Percentiles rank a stretch among this genome's conserved stretches.
Conservation (phyloP, 2,113 vertebrate genomes). For the Neodontobutis hainanensis region DNA sequence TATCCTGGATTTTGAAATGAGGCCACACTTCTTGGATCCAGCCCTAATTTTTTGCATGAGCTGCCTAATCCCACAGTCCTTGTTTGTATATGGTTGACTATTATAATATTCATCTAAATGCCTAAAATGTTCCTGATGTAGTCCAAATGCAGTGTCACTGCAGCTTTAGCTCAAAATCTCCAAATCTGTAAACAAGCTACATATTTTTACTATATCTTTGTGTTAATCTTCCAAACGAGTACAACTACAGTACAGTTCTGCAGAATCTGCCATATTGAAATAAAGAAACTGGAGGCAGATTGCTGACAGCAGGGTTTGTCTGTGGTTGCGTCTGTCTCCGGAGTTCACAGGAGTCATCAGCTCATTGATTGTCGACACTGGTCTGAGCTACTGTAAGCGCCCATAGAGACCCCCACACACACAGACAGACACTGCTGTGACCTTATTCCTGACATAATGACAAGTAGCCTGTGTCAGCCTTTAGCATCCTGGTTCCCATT, state of each 20-base stretch:
- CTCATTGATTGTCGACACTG: conserved; percentile 63
- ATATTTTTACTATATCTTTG: not conserved
- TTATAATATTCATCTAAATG: too few species aligned
- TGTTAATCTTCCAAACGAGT: conserved; percentile 6
- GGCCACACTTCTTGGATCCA: too few species aligned
- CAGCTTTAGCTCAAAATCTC: not conserved
- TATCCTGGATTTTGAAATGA: too few species aligned
- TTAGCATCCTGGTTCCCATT: conserved; percentile 15
- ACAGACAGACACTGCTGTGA: conserved; percentile 34
- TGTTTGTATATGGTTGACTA: too few species aligned
- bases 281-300: conserved; percentile 12
- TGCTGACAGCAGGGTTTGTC: conserved; percentile 57
- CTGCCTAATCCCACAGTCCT: too few species aligned
- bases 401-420: conserved; percentile 48
- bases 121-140: too few species aligned
- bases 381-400: conserved; percentile 56
- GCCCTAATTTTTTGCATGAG: too few species aligned
- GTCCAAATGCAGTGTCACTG: not conserved
- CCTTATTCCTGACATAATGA: conserved; percentile 56
- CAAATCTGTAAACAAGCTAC: not conserved
- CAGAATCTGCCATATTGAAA: conserved; percentile 9
- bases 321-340: conserved; percentile 47
- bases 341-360: conserved; percentile 56
- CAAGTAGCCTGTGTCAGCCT: conserved; percentile 43
- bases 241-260: conserved; percentile 3